Conservation (phyloP, 2,888 invertebrate species). For the Hymenopus coronatus region DNA sequence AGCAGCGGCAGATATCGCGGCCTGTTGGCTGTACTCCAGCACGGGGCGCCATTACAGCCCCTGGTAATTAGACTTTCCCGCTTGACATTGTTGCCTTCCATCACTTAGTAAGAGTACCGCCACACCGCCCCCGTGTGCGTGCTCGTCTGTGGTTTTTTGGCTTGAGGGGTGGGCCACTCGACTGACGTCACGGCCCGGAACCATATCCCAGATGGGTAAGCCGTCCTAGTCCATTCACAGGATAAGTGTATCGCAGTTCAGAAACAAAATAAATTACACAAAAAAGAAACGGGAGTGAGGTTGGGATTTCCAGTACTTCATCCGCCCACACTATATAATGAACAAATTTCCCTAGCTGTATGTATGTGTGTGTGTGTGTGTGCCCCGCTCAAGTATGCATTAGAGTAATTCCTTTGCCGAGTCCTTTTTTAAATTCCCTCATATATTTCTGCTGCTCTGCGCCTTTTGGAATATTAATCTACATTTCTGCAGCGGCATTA, state of each 20-base stretch:
- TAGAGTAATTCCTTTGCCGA: neutral
- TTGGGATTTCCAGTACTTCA: neutral
- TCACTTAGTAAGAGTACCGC: conserved; percentile 19
- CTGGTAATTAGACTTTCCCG: conserved; percentile 33
- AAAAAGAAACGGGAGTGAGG: no score
- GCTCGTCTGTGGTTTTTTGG: neutral
- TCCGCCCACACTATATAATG: no score
- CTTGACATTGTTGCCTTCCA: conserved; percentile 33
- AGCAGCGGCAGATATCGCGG: neutral
- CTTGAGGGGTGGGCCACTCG: neutral
- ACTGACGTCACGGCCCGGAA: no score
- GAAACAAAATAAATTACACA: neutral
- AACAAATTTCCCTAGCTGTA: no score
- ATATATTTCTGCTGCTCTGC: neutral
- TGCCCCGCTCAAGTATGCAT: neutral
- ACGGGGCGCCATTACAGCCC: conserved; percentile 26
- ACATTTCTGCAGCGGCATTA: no score
- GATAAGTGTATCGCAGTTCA: neutral
- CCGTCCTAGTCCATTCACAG: neutral
- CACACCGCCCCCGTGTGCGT: neutral
- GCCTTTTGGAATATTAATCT: neutral
- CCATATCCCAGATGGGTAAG: no score
- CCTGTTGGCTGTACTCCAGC: conserved; percentile 26
- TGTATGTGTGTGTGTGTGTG: no score
- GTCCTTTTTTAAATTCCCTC: neutral